These are phyloP conservation scores for Theonella swinhoei DNA, from an alignment of 37 sponge, comb jelly and placozoan species.

Conservation along the genomic window DNA sequence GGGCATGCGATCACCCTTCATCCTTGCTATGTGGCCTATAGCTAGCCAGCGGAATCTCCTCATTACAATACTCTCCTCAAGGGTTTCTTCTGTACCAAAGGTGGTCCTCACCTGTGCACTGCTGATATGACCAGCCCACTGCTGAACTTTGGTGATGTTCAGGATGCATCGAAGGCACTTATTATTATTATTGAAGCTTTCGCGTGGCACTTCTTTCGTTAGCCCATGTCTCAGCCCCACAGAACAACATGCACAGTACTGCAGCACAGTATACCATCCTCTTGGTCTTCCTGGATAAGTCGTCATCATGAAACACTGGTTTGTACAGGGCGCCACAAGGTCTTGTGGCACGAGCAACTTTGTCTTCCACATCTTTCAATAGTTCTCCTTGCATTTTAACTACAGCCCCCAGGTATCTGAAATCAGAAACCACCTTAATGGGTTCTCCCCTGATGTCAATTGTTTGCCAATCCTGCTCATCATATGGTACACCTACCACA, in stretches of 20 bases:
- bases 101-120: not conserved
- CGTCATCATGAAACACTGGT: not conserved
- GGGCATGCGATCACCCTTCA: conserved; percentile 8
- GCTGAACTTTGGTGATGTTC: not conserved
- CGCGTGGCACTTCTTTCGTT: not conserved
- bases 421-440: conserved; percentile 16
- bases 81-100: conserved; percentile 2
- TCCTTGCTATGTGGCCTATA: conserved; percentile 19
- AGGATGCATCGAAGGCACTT: conserved; percentile 10
- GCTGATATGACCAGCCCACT: conserved; percentile 9
- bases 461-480: too few species aligned
- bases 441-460: too few species aligned
- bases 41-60: conserved; percentile 23
- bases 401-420: conserved; percentile 27
- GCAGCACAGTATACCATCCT: conserved; percentile 11
- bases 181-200: not conserved
- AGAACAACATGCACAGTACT: conserved; percentile 4
- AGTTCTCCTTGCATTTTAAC: too few species aligned
- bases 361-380: too few species aligned
- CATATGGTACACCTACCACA: not conserved
- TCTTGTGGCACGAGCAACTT: too few species aligned
- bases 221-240: conserved; percentile 31
- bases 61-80: not conserved
- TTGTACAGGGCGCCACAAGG: conserved; percentile 13
- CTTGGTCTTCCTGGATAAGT: conserved; percentile 14